phyloP scores from a whole-genome alignment of 1,140 invertebrate genomes.

The Danaus melanippus region DNA sequence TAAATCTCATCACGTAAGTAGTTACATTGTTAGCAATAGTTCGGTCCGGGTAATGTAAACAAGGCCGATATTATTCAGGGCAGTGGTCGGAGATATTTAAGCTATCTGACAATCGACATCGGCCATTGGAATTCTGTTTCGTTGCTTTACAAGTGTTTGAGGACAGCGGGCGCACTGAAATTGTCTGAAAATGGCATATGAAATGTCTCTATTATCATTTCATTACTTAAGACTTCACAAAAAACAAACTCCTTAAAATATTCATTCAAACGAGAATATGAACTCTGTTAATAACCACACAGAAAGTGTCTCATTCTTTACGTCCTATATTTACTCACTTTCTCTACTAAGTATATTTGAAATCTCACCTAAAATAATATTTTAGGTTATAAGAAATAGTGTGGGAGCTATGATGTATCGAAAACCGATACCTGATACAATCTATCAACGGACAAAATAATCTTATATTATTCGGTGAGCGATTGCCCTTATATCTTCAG shows the following conservation, averaged over 20 bases:
- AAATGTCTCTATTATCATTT: neutral
- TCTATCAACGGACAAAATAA: constrained; percentile 11
- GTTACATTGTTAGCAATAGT: constrained; percentile 35
- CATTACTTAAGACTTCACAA: neutral
- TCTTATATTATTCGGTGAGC: no score
- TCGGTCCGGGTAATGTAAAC: constrained; percentile 39
- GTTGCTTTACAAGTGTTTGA: constrained; percentile 33
- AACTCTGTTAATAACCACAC: neutral
- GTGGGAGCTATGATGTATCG: constrained; percentile 10
- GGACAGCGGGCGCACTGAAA: constrained; percentile 15
- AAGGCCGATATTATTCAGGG: constrained; percentile 37
- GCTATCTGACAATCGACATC: constrained; percentile 43
- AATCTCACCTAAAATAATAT: neutral
- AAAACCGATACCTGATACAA: constrained; percentile 11
- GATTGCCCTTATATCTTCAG: no score
- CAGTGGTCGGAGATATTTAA: constrained; percentile 49
- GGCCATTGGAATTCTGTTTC: constrained; percentile 36
- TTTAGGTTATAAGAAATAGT: constrained; percentile 5
- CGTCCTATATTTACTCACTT: neutral
- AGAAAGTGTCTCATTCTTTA: neutral
- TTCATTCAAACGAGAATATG: neutral
- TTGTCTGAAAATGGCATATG: constrained; percentile 10
- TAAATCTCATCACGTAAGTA: constrained; percentile 38
- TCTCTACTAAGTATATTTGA: neutral
- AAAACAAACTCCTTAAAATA: neutral